These are phyloP conservation scores for Thermophis baileyi DNA, from an alignment of 2,113 vertebrate species.

Conservation along the genomic window DNA sequence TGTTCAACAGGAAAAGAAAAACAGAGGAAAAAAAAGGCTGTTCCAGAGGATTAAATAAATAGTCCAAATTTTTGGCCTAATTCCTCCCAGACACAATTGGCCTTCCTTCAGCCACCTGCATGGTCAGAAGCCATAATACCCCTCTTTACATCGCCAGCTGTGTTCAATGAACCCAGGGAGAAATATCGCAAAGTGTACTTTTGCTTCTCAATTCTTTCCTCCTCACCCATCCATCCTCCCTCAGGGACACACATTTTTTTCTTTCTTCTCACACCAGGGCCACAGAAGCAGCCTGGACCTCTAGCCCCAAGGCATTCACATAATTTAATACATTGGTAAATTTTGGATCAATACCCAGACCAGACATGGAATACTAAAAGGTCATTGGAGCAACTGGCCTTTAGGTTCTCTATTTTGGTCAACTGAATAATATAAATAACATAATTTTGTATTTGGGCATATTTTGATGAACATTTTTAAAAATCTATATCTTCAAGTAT, in stretches of 20 bases:
- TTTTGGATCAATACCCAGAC: not conserved
- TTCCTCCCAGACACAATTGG: conserved; percentile 56
- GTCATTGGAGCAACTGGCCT: not conserved
- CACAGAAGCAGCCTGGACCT: not conserved
- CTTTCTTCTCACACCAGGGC: not conserved
- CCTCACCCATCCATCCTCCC: not conserved
- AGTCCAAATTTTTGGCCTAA: conserved; percentile 72
- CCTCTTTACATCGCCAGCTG: conserved; percentile 35
- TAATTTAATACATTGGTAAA: not conserved
- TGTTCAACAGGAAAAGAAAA: conserved; percentile 71
- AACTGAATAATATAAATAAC: not conserved
- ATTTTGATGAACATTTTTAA: not conserved
- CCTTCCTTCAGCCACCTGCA: conserved; percentile 55
- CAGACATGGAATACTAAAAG: not conserved
- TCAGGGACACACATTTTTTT: not conserved
- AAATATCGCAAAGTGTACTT: conserved; percentile 22
- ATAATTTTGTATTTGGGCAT: not conserved
- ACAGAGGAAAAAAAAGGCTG: conserved; percentile 65
- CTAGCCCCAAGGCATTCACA: not conserved
- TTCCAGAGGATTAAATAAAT: conserved; percentile 76
- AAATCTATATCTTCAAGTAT: not conserved
- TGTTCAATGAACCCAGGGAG: conserved; percentile 27
- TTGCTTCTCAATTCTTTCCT: conserved; percentile 26
- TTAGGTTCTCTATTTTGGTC: not conserved
- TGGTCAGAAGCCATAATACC: conserved; percentile 48